Conservation (phyloP, 2,113 vertebrate genomes). For the Anolis sagrei region DNA sequence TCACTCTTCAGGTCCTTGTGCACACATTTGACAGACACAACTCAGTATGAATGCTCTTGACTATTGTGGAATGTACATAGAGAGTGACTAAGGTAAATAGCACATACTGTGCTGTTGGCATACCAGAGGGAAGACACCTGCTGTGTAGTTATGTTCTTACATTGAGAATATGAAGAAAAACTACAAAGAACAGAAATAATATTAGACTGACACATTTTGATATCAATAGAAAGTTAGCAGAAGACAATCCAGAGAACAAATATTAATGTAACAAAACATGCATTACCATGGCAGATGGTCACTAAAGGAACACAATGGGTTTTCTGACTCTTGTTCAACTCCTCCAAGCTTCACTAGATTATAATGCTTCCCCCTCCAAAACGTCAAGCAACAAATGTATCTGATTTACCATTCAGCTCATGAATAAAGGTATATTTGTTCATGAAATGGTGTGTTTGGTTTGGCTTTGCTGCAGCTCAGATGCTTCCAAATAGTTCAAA, state of each 20-base stretch:
- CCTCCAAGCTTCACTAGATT: background rate
- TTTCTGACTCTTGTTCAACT: background rate
- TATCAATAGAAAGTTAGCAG: conserved; percentile 16
- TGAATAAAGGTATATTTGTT: background rate
- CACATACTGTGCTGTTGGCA: background rate
- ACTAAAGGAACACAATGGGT: background rate
- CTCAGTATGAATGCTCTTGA: background rate
- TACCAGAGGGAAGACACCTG: conserved; percentile 11
- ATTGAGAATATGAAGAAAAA: background rate
- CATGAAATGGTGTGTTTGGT: background rate
- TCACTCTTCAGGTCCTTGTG: background rate
- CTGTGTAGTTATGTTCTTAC: background rate
- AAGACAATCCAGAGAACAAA: background rate
- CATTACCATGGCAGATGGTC: background rate
- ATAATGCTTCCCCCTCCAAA: background rate
- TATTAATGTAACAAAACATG: background rate
- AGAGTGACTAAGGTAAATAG: conserved; percentile 7
- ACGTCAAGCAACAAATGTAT: background rate
- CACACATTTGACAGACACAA: background rate
- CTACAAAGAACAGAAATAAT: background rate
- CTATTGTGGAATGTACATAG: background rate
- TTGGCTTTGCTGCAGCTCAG: background rate
- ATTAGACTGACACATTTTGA: background rate
- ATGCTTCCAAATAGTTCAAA: conserved; percentile 10
- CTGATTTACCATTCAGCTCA: background rate